Conservation (phyloP, 2,888 invertebrate species). For the Chydorus sphaericus region DNA sequence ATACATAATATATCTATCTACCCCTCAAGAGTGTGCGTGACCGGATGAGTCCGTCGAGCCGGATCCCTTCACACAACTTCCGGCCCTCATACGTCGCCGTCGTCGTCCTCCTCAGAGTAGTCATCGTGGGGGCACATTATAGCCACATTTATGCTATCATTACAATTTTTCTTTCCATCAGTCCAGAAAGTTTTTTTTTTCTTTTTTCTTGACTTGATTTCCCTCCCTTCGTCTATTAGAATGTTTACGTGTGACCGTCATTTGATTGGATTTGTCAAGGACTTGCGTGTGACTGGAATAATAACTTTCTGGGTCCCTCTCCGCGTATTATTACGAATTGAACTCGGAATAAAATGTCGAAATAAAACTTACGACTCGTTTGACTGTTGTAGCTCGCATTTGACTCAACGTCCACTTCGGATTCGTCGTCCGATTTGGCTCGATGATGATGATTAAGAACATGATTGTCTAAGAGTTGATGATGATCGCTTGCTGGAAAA, state of each 20-base stretch:
- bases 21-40: no score
- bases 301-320: neutral
- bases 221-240: no score
- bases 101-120: no score
- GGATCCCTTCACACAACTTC: no score
- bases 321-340: no score
- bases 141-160: no score
- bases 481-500: no score
- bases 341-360: neutral
- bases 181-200: neutral
- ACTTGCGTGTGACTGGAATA: neutral
- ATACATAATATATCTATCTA: no score
- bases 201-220: neutral
- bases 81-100: no score
- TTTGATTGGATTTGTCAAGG: neutral
- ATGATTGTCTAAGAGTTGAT: neutral
- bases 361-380: neutral
- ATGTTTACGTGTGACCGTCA: neutral
- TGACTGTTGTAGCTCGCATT: conserved; percentile 13
- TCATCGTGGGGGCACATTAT: no score
- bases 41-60: neutral
- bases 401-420: conserved; percentile 14
- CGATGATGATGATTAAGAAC: neutral
- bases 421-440: conserved; percentile 4
- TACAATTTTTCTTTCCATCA: no score